phyloP scores from a whole-genome alignment of 2,113 vertebrate species.

The Tachysurus fulvidraco region DNA sequence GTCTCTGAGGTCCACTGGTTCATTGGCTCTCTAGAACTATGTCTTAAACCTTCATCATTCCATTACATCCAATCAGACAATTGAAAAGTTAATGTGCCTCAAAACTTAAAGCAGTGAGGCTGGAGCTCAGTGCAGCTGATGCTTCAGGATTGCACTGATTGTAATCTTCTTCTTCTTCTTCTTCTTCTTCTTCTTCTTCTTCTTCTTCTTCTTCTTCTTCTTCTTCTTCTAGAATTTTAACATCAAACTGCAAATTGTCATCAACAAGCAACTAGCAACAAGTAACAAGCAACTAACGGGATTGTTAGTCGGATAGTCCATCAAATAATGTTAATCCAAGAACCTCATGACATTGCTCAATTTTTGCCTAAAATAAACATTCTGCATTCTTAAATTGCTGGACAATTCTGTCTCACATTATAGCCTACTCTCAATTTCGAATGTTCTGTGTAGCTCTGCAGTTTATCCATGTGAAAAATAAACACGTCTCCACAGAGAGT shows the following conservation, averaged over 20 bases:
- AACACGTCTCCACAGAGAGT: slow-evolving; percentile 43
- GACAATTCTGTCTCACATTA: neutral
- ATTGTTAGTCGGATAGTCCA: neutral
- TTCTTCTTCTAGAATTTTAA: neutral
- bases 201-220: too few relatives aligned
- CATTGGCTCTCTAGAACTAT: neutral
- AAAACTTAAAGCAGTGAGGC: neutral
- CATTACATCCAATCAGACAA: neutral
- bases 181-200: too few relatives aligned
- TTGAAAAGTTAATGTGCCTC: neutral
- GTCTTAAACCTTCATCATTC: neutral
- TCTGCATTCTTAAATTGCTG: neutral
- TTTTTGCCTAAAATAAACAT: neutral
- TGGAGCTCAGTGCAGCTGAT: too few relatives aligned
- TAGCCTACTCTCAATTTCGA: neutral
- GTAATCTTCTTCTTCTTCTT: too few relatives aligned
- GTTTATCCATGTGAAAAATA: slow-evolving; percentile 37
- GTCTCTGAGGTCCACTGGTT: neutral
- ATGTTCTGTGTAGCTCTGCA: neutral
- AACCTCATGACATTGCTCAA: neutral
- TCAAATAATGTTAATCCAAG: neutral
- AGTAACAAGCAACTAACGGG: neutral
- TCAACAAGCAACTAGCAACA: neutral
- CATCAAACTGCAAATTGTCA: neutral
- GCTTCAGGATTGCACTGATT: too few relatives aligned